phyloP scores from a whole-genome alignment of 2,888 invertebrate species.

The Helleia helle region DNA sequence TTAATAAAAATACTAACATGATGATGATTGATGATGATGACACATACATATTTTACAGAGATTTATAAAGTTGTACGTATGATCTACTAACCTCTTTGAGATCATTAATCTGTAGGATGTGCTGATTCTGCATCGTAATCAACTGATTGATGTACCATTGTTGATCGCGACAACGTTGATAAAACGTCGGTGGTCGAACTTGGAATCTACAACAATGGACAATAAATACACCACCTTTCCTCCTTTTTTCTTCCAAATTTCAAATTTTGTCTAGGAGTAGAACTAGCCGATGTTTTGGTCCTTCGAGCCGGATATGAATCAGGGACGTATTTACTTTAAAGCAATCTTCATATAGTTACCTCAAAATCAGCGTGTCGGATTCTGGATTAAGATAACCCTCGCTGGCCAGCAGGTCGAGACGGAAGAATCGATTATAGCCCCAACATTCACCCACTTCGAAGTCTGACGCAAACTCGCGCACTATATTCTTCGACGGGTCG shows the following conservation, averaged over 20 bases:
- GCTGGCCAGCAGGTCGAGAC: slow-evolving; percentile 89
- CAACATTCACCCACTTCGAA: slow-evolving; percentile 97
- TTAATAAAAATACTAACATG: too few species aligned
- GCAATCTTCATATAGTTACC: slow-evolving; percentile 74
- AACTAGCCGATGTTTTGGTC: too few species aligned
- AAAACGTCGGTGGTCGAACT: slow-evolving; percentile 94
- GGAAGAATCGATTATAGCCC: slow-evolving; percentile 96
- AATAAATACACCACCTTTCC: not conserved
- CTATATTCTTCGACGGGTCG: slow-evolving; percentile 89
- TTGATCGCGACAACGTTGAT: slow-evolving; percentile 93
- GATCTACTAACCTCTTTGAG: slow-evolving; percentile 79
- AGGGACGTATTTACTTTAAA: too few species aligned
- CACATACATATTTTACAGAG: not conserved
- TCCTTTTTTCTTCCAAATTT: too few species aligned
- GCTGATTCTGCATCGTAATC: slow-evolving; percentile 85
- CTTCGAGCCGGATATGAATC: too few species aligned
- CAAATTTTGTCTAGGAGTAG: too few species aligned
- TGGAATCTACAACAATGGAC: slow-evolving; percentile 77
- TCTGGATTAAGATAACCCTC: slow-evolving; percentile 92
- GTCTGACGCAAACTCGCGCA: slow-evolving; percentile 95
- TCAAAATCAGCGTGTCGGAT: slow-evolving; percentile 86
- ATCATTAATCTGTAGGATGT: slow-evolving; percentile 86
- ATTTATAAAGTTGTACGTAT: not conserved
- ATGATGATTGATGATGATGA: too few species aligned
- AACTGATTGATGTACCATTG: slow-evolving; percentile 94